Evolutionary conservation across 2,113 vertebrate genomes (phyloP).

Genomic region (Microcebus griseorufus): DNA sequence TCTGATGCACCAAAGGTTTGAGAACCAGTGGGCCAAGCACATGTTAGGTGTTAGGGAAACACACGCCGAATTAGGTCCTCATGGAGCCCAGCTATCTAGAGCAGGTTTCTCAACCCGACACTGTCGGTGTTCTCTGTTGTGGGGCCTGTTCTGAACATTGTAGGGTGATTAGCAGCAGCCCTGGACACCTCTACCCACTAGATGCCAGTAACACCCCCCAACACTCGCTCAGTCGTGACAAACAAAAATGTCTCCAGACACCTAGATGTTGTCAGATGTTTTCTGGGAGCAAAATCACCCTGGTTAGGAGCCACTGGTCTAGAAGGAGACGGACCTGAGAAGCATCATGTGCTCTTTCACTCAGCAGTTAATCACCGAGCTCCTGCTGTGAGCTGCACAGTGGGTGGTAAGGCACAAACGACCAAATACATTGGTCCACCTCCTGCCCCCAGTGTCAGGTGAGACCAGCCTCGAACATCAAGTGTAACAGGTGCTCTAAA

Average conservation of each 20-base stretch:
- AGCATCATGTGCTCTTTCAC: neutral
- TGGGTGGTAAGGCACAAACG: neutral
- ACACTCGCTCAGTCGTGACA: neutral
- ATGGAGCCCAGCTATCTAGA: neutral
- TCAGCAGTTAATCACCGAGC: too few relatives aligned
- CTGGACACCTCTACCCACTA: neutral
- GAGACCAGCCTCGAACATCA: neutral
- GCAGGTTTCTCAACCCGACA: neutral
- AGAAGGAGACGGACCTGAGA: neutral
- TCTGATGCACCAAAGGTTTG: neutral
- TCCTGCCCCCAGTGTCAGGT: neutral
- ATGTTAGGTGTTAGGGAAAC: neutral
- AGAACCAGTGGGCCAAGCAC: neutral
- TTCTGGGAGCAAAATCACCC: neutral
- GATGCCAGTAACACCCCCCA: neutral
- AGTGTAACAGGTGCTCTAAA: too few relatives aligned
- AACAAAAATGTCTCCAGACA: too few relatives aligned
- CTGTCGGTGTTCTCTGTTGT: neutral
- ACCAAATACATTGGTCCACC: too few relatives aligned
- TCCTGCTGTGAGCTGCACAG: neutral
- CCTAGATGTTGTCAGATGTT: too few relatives aligned
- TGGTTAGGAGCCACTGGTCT: neutral
- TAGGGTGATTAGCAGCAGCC: neutral
- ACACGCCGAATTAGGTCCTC: neutral
- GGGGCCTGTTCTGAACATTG: neutral